A percentile compares a stretch with the other conserved stretches of the same genome.
phyloP scores from a whole-genome alignment of 2,113 vertebrate genomes.

The Dicentrarchus labrax region DNA sequence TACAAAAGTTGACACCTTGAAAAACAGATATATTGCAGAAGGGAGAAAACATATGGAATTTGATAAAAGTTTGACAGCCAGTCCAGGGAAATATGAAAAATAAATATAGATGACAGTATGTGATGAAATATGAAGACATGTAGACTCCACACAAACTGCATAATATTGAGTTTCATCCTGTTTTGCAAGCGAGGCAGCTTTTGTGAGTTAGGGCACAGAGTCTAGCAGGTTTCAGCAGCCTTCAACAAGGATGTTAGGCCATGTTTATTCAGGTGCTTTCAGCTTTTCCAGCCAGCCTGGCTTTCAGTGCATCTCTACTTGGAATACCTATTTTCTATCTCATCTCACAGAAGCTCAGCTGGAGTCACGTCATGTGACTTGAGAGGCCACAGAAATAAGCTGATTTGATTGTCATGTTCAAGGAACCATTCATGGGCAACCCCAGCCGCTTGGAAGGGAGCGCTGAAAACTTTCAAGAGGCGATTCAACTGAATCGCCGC shows the following conservation, averaged over 20 bases:
- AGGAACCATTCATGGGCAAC: neutral
- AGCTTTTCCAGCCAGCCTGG: neutral
- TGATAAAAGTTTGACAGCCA: constrained; percentile 60
- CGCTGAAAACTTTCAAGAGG: constrained; percentile 12
- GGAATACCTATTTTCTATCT: constrained; percentile 22
- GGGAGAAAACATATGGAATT: constrained; percentile 48
- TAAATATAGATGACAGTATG: constrained; percentile 42
- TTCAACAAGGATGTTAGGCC: constrained; percentile 10
- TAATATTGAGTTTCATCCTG: constrained; percentile 7
- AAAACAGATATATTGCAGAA: constrained; percentile 64
- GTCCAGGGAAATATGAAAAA: constrained; percentile 22
- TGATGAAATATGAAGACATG: constrained; percentile 55
- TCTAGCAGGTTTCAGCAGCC: neutral
- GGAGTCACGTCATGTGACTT: constrained; percentile 11
- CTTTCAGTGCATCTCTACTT: constrained; percentile 9
- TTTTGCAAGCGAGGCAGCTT: constrained; percentile 18
- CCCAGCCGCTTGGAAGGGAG: constrained; percentile 14
- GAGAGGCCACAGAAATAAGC: constrained; percentile 17
- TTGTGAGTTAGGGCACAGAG: neutral
- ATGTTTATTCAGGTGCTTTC: constrained; percentile 33
- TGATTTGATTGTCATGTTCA: constrained; percentile 18
- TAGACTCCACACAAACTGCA: constrained; percentile 15
- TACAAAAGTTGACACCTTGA: constrained; percentile 71
- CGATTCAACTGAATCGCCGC: constrained; percentile 5
- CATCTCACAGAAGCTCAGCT: constrained; percentile 35